Base-by-base conservation (phyloP, 92 coral and sea anemone species). In the Umimayanthus kanabou region DNA sequence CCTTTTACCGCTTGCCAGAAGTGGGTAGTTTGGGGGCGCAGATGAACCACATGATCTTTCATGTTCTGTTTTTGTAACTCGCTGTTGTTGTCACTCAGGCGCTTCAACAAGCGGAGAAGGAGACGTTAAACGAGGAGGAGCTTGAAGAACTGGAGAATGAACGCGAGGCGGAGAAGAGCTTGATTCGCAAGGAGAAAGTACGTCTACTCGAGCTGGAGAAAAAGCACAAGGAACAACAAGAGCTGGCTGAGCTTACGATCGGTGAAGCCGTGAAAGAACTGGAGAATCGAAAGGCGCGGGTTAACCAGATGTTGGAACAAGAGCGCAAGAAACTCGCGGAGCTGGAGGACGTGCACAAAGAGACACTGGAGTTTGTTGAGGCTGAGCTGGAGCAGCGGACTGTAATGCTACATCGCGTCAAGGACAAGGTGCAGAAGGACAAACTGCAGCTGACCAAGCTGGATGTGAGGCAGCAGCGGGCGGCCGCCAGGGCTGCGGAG, bases 191-290 rank as follows among this genome's bases (percentile, higher is more conserved):
- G 80, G 99, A 97, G 81, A 97, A 97, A 69, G 94, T 97, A 2
- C 98, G 99, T 14, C 87, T 97, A 22, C 97, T 97, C 20, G 99
- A 97, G 81, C 93, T 97, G 90, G 99, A 97, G 89, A 97, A 97
- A 88, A 95, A 94, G 65, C 98, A 97, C 92, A 97, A 97, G 73
- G 99, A 97, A 71, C 99, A 97, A 65, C 99, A 97, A 81, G 99
- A 97, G 76, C 85, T 97, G 55, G 99, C 97, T 1, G 99, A 97
- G 85, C 87, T 97, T 78, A 97, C 98, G 75, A 97, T 97, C 26
- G 97, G 99, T 5, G 99, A 97, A 77, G 93, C 99, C 29, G 99
- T 97, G 7, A 93, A 97, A 79, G 98, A 93, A 37, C 93, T 97
- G 45, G 99, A 97, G 91, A 97, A 94, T 74, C 94, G 96, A 11